phyloP scores from a whole-genome alignment of 2,113 vertebrate species.

The Stigmatopora argus region DNA sequence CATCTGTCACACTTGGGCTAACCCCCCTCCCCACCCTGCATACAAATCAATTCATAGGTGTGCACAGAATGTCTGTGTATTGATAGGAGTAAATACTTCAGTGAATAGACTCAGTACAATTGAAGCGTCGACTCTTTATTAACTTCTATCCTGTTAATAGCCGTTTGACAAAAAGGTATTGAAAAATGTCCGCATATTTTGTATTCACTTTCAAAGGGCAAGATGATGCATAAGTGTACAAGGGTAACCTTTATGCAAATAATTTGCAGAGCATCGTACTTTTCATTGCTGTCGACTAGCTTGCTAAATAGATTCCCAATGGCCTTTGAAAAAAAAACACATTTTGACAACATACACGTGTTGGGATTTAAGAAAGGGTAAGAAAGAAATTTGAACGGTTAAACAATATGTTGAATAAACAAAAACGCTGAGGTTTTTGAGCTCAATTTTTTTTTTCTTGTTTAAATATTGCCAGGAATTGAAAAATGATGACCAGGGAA shows the following conservation, averaged over 20 bases:
- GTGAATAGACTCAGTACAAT: constrained; percentile 34
- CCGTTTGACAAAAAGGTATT: constrained; percentile 27
- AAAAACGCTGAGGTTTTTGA: constrained; percentile 6
- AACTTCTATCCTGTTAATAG: constrained; percentile 26
- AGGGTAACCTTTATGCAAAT: constrained; percentile 36
- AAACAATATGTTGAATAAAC: constrained; percentile 33
- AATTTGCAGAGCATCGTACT: constrained; percentile 22
- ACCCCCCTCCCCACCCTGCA: constrained; percentile 13
- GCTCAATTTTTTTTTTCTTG: neutral
- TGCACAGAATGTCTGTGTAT: constrained; percentile 45
- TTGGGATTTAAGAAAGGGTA: constrained; percentile 26
- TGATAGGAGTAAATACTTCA: constrained; percentile 25
- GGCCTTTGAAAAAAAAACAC: constrained; percentile 34
- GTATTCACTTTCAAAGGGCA: constrained; percentile 22
- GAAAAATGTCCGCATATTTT: constrained; percentile 30
- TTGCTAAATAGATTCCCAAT: constrained; percentile 33
- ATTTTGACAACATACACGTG: constrained; percentile 38
- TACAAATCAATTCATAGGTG: constrained; percentile 50
- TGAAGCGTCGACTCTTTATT: constrained; percentile 10
- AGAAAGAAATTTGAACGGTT: constrained; percentile 22
- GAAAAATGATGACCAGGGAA: neutral
- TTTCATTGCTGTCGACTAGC: constrained; percentile 29
- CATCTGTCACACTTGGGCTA: constrained; percentile 2
- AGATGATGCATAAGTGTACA: constrained; percentile 14
- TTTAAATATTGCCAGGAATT: neutral